These are phyloP conservation scores for Sitophilus oryzae DNA, from an alignment of 1,140 invertebrate genomes.

Conservation along the genomic window DNA sequence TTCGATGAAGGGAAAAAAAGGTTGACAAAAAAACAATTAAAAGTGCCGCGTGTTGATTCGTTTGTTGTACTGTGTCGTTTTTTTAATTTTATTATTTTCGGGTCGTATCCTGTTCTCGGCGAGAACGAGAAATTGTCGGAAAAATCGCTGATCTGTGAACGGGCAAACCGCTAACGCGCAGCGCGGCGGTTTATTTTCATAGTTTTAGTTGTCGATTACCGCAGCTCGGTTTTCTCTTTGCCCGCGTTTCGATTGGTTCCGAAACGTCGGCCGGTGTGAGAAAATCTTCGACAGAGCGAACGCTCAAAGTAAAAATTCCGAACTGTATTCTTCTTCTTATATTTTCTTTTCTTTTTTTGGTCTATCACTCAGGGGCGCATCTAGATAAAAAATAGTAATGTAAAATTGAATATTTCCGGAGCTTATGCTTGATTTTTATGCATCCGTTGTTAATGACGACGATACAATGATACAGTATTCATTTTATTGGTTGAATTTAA, in stretches of 20 bases:
- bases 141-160: slow-evolving; percentile 12
- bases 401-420: no score
- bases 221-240: slow-evolving; percentile 2
- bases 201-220: slow-evolving; percentile 10
- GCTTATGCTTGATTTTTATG: no score
- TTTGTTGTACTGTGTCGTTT: background rate
- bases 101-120: slow-evolving; percentile 5
- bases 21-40: background rate
- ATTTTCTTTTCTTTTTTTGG: no score
- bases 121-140: slow-evolving; percentile 9
- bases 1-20: background rate
- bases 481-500: no score
- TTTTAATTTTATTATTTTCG: background rate
- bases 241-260: background rate
- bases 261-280: background rate
- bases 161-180: background rate
- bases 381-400: no score
- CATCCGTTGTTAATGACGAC: no score
- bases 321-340: no score
- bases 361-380: no score
- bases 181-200: slow-evolving; percentile 9
- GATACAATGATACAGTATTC: no score
- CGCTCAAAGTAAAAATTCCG: no score
- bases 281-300: background rate
- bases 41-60: background rate